Evolutionary conservation across 1,140 invertebrate species (phyloP).

Genomic region (Bombus soroeensis): DNA sequence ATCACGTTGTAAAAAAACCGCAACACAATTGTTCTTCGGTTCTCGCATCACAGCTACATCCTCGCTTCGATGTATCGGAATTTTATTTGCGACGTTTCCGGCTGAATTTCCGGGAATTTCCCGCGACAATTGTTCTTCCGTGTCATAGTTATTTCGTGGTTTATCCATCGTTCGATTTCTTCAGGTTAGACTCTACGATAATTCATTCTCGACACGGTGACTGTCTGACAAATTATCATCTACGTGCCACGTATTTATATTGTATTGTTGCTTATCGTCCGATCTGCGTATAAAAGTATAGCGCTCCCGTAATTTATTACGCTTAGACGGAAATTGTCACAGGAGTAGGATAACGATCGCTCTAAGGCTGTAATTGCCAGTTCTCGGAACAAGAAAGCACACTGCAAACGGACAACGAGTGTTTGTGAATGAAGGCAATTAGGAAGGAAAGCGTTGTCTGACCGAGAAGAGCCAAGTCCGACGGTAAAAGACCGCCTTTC

Average conservation of each 20-base stretch:
- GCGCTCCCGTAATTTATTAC: background rate
- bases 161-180: background rate
- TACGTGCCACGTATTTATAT: background rate
- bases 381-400: background rate
- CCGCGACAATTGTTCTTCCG: background rate
- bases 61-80: background rate
- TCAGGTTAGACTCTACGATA: background rate
- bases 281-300: background rate
- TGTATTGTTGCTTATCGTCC: background rate
- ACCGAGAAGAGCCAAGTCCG: constrained; percentile 18
- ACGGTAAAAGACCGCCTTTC: constrained; percentile 12
- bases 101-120: constrained; percentile 1
- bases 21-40: constrained; percentile 53
- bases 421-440: background rate
- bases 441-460: background rate
- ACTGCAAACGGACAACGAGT: background rate
- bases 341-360: background rate
- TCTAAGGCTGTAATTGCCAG: background rate
- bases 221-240: background rate
- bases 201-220: background rate
- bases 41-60: constrained; percentile 1
- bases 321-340: background rate
- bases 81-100: constrained; percentile 53
- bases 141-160: background rate
- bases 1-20: constrained; percentile 28